A percentile compares a stretch with the other conserved stretches of the same genome.
These are phyloP conservation scores for Vulpes ferrilata DNA, from an alignment of 2,113 vertebrate genomes.

Conservation along the genomic window DNA sequence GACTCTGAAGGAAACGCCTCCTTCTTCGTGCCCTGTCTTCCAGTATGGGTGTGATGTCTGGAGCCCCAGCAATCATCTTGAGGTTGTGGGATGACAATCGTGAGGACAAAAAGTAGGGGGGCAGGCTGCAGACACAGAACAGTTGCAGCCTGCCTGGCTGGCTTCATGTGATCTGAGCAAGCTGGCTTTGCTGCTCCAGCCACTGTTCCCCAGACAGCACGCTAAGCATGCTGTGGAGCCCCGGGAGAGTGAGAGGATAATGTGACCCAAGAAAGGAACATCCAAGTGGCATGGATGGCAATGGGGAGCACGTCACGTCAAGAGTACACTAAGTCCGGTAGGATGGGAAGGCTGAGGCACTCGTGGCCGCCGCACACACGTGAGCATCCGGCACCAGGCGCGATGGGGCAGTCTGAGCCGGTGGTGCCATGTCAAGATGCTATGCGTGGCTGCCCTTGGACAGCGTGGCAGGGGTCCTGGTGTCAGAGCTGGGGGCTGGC, in stretches of 20 bases:
- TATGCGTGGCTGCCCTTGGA: neutral
- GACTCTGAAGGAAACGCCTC: neutral
- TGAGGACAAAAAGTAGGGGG: neutral
- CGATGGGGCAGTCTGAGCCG: fast-evolving
- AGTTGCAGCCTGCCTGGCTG: fast-evolving
- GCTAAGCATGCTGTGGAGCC: neutral
- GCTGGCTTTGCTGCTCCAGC: neutral
- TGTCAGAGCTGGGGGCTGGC: fast-evolving
- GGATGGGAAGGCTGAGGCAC: fast-evolving
- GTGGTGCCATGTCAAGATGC: fast-evolving
- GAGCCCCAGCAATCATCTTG: neutral
- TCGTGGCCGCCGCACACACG: fast-evolving
- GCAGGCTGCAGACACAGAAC: fast-evolving
- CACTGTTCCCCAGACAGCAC: neutral
- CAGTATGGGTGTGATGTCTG: neutral
- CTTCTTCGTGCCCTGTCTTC: neutral
- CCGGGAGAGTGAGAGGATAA: neutral
- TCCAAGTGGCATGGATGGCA: neutral
- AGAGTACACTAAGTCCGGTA: no score
- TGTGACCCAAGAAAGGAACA: fast-evolving
- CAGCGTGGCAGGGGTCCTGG: neutral
- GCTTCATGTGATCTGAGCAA: fast-evolving
- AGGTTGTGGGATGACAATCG: neutral
- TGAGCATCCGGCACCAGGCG: fast-evolving
- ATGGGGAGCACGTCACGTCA: neutral